These are phyloP conservation scores for Heteromormyrus szaboi DNA, from an alignment of 2,797 vertebrate species.

Conservation along the genomic window DNA sequence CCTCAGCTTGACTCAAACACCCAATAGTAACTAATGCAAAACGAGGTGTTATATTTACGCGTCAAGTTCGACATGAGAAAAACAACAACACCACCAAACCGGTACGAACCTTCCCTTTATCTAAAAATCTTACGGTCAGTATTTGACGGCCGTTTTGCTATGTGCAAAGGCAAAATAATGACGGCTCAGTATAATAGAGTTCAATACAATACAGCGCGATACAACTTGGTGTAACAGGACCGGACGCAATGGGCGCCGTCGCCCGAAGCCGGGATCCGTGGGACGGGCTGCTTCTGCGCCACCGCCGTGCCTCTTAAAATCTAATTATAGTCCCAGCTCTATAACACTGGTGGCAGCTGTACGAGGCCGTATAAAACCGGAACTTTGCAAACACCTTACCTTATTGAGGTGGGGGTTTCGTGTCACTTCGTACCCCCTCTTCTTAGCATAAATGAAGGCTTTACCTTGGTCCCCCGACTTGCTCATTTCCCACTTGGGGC, in stretches of 20 bases:
- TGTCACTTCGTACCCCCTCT: conserved; percentile 80
- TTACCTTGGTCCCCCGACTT: conserved; percentile 45
- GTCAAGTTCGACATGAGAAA: not conserved
- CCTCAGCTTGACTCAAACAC: not conserved
- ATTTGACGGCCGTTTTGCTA: not conserved
- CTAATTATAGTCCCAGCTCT: conserved; percentile 58
- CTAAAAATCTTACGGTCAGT: not conserved
- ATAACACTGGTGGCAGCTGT: not conserved
- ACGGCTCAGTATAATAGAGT: not conserved
- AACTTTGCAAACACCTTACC: conserved; percentile 53
- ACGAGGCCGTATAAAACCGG: not conserved
- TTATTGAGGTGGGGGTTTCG: conserved; percentile 83
- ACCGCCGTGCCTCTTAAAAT: conserved; percentile 51
- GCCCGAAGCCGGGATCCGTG: not conserved
- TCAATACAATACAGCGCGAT: not conserved
- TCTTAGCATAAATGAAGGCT: conserved; percentile 66
- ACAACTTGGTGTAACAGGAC: not conserved
- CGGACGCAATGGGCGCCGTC: not conserved
- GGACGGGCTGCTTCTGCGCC: not conserved
- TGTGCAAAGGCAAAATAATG: not conserved
- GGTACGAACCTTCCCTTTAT: not conserved
- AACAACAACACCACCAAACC: not conserved
- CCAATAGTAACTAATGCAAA: not conserved
- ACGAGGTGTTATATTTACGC: not conserved
- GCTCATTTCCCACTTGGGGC: conserved; percentile 62